Base-by-base conservation (phyloP, 1,140 invertebrate species). In the Cydia strobilella region DNA sequence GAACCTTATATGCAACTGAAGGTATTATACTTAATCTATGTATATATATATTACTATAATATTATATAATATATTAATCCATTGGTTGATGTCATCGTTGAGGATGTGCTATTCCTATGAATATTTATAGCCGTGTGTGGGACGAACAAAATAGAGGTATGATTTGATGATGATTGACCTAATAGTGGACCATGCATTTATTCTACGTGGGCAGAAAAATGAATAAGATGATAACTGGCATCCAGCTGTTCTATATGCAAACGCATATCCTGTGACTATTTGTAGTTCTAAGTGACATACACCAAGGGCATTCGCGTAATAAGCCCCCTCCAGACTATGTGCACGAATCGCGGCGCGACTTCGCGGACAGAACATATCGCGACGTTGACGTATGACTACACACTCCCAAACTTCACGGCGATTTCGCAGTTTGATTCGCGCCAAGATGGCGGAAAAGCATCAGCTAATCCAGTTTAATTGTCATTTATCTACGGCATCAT, bases 151-250 rank as follows among this genome's bases (percentile, higher is more conserved):
- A 39, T 69, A 12, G 54, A 23, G 20, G 20, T 23, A 69, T 0
- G 35, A 69, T 42, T 69, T 69, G 7, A 69, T 69, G 65, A 69
- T 39, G 65, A n/a, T 42, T 35, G 27, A 69, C 65, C 65, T 69
- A 65, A 65, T 31, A 69, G n/a, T 69, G 23, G n/a, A 39, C 10
- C 31, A 10, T 35, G 31, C 35, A 69, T 35, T 31, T 27, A 18
- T 66, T 31, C 25, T 59, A 39, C 10, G 65, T 69, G 31, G 65
- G 65, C 2, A 31, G n/a, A 69, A 13, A 39, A 39, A 69, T 69
- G 20, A 69, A 69, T 35, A 69, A 42, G 65, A 69, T 69, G 65
- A 69, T 69, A 69, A 69, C 65, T n/a, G 65, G 13, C 31, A 35
- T 69, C 31, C 65, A 69, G n/a, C 31, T 69, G 27, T 69, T 35